Conservation (phyloP, 2,797 vertebrate species). For the Urocyon cinereoargenteus region DNA sequence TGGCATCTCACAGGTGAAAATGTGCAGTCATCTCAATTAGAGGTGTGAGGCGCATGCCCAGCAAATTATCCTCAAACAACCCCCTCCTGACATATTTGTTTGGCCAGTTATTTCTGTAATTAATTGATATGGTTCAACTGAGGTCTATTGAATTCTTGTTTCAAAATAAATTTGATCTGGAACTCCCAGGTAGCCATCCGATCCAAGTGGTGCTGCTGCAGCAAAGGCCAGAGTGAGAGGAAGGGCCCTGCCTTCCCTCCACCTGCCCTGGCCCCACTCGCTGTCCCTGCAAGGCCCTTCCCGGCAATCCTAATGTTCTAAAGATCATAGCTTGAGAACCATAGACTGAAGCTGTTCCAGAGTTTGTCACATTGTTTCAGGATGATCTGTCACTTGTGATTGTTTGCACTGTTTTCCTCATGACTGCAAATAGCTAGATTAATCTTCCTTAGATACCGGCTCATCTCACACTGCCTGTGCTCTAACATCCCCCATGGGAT, state of each 20-base stretch:
- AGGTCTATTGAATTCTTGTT: conserved; percentile 45
- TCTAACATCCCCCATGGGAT: background rate
- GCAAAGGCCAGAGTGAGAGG: background rate
- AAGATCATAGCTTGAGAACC: background rate
- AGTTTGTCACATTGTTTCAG: background rate
- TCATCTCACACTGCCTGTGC: background rate
- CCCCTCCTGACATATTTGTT: conserved; percentile 1
- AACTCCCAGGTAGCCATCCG: background rate
- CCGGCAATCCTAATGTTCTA: background rate
- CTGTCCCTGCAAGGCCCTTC: background rate
- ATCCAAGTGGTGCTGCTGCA: background rate
- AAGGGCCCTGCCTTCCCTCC: background rate
- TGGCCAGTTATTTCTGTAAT: conserved; percentile 41
- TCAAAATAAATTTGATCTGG: background rate
- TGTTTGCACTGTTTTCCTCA: background rate
- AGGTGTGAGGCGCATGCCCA: background rate
- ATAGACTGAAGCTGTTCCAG: background rate
- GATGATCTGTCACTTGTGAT: background rate
- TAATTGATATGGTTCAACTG: conserved; percentile 1
- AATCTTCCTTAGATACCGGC: background rate
- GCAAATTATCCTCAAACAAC: background rate
- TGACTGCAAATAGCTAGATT: background rate
- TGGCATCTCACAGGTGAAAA: background rate
- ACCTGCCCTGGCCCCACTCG: rapidly evolving
- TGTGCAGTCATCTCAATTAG: background rate